phyloP scores from a whole-genome alignment of 2,797 vertebrate species.

The Cirrhinus molitorella region DNA sequence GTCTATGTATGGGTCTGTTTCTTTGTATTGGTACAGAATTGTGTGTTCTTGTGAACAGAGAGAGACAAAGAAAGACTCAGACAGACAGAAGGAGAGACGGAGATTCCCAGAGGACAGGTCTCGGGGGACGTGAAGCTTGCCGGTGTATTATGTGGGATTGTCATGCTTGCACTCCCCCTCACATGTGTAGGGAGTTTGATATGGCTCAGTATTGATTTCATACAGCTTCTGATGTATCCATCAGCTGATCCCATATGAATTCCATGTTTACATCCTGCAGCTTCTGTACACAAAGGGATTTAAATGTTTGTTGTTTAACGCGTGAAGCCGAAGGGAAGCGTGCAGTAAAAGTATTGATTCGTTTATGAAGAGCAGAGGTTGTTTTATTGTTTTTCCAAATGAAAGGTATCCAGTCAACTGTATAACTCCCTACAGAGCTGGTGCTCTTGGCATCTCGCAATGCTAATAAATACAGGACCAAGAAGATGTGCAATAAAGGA shows the following conservation, averaged over 20 bases:
- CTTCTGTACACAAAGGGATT: conserved; percentile 43
- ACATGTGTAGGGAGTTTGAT: conserved; percentile 37
- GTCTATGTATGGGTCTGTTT: no score
- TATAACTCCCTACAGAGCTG: background rate
- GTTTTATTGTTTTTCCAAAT: conserved; percentile 46
- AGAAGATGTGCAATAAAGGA: background rate
- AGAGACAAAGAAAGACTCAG: conserved; percentile 45
- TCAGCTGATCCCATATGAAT: conserved; percentile 44
- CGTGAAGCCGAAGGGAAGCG: conserved; percentile 16
- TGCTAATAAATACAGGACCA: conserved; percentile 18
- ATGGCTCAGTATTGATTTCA: conserved; percentile 54
- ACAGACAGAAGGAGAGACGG: conserved; percentile 35
- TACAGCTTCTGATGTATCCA: conserved; percentile 47
- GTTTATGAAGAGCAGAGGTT: conserved; percentile 24
- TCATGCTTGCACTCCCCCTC: conserved; percentile 17
- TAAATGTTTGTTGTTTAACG: conserved; percentile 38
- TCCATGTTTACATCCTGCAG: conserved; percentile 43
- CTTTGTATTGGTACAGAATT: background rate
- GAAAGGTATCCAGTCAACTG: conserved; percentile 25
- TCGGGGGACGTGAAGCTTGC: conserved; percentile 24
- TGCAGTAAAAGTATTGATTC: conserved; percentile 39
- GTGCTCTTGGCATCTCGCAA: conserved; percentile 1
- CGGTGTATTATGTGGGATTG: conserved; percentile 23
- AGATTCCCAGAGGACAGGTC: conserved; percentile 35
- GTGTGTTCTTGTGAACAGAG: background rate